These are phyloP conservation scores for Neoniphon sammara DNA, from an alignment of 2,797 vertebrate genomes.

Conservation along the genomic window DNA sequence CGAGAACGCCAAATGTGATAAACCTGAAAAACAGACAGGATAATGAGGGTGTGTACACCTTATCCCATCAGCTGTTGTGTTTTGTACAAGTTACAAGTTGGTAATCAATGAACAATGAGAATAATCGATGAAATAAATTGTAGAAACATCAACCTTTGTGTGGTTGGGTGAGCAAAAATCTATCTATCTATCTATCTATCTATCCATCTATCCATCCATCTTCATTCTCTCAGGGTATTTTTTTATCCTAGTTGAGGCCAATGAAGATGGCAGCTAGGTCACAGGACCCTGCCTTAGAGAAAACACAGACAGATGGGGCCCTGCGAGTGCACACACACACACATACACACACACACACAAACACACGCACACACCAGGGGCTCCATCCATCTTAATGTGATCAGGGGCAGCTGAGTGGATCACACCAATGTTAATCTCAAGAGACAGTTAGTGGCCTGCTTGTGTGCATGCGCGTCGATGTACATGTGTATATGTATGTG, in stretches of 20 bases:
- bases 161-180: too few relatives aligned
- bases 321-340: constrained; percentile 33
- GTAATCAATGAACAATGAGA: too few relatives aligned
- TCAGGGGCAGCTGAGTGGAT: constrained; percentile 81
- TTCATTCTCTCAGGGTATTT: constrained; percentile 66
- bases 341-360: neutral
- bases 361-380: constrained; percentile 71
- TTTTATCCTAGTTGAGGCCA: constrained; percentile 75
- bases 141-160: too few relatives aligned
- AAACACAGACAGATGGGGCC: constrained; percentile 83
- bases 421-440: constrained; percentile 82
- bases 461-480: constrained; percentile 52
- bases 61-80: too few relatives aligned
- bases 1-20: too few relatives aligned
- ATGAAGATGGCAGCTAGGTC: constrained; percentile 80
- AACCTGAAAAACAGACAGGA: too few relatives aligned
- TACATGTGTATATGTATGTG: constrained; percentile 40
- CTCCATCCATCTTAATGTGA: constrained; percentile 84
- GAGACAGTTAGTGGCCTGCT: constrained; percentile 77
- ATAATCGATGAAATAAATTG: too few relatives aligned
- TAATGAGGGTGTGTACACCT: too few relatives aligned
- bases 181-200: constrained; percentile 15
- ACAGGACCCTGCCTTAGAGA: constrained; percentile 76
- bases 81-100: too few relatives aligned
- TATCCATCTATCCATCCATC: constrained; percentile 58